Base-by-base conservation (phyloP, 2,797 vertebrate species). In the Aphelocoma californica region DNA sequence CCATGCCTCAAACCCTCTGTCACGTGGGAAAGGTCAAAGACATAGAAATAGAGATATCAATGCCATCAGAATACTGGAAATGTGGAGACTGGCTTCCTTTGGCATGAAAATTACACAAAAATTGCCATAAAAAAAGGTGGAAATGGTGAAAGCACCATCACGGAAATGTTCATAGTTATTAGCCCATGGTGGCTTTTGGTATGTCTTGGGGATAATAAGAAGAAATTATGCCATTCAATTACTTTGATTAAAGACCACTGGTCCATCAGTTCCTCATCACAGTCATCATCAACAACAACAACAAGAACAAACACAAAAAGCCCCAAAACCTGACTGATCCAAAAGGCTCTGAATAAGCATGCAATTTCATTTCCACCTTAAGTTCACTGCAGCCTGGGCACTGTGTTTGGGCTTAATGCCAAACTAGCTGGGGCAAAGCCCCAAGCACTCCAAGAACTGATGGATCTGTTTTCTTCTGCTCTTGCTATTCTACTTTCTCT, bases 71-170 rank as follows among this genome's bases (percentile, higher is more conserved):
- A 81, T 73, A 47, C 21, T 80, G 42, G 28, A 91, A 70, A 56
- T 57, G 44, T 0, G 10, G n/a, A 58, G 12, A 51, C 1, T 53
- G 23, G 2, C 28, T 90, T 89, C 38, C 7, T 64, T 70, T 0
- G 0, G 17, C 4, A 6, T 66, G 54, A 77, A 87, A 78, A 89
- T 23, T 26, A 4, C 10, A 20, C 29, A 47, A 9, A 32, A 34
- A 47, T 66, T 73, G 8, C 2, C 3, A 31, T 28, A 23, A 53
- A 71, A 72, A 65, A 82, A 71, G 25, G 20, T 77, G 64, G 47
- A 89, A 87, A 80, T 45, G 0, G 28, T 40, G 10, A n/a, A 77
- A 70, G 6, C 3, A 32, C 3, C 12, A 2, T 67, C 26, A 70
- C 25, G 42, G 18, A 83, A 65, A 67, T 10, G 25, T 42, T 62